Percentiles rank a stretch among this genome's conserved stretches.
These are phyloP conservation scores for Patiria pectinifera DNA, from an alignment of 53 echinoderm and acorn worm genomes.

Conservation along the genomic window DNA sequence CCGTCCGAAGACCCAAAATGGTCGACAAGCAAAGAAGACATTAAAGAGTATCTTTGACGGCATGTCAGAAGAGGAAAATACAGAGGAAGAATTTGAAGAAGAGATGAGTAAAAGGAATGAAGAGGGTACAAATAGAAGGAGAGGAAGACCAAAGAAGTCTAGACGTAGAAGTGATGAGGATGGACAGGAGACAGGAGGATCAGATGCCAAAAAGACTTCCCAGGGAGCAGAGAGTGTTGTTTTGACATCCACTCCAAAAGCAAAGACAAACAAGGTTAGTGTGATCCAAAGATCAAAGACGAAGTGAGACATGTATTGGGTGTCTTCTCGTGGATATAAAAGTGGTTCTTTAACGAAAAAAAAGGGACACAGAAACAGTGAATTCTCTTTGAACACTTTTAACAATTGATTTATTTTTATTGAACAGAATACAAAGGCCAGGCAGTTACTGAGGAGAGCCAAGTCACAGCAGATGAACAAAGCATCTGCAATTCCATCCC, in stretches of 20 bases:
- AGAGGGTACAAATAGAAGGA: not conserved
- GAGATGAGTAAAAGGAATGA: not conserved
- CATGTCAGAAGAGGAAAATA: conserved; percentile 10
- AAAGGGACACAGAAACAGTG: too few relatives aligned
- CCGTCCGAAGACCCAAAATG: conserved; percentile 23
- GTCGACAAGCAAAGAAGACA: conserved; percentile 25
- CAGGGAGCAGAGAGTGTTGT: not conserved
- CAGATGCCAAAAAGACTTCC: not conserved
- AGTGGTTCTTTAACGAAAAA: too few relatives aligned
- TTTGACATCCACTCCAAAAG: conserved; percentile 62
- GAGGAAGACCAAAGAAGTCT: not conserved
- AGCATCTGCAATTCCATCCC: not conserved
- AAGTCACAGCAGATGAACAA: conserved; percentile 54
- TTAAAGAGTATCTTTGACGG: not conserved
- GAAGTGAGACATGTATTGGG: not conserved
- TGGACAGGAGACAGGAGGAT: not conserved
- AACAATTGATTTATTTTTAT: too few relatives aligned
- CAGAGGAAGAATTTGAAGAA: conserved; percentile 44
- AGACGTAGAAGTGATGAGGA: not conserved
- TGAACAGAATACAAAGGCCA: conserved; percentile 72
- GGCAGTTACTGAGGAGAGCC: conserved; percentile 78
- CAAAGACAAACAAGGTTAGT: conserved; percentile 48
- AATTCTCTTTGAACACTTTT: too few relatives aligned
- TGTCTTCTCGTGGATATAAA: too few relatives aligned
- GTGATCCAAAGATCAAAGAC: not conserved